Conservation (phyloP, 2,113 vertebrate genomes). For the Pteruthius melanotis region DNA sequence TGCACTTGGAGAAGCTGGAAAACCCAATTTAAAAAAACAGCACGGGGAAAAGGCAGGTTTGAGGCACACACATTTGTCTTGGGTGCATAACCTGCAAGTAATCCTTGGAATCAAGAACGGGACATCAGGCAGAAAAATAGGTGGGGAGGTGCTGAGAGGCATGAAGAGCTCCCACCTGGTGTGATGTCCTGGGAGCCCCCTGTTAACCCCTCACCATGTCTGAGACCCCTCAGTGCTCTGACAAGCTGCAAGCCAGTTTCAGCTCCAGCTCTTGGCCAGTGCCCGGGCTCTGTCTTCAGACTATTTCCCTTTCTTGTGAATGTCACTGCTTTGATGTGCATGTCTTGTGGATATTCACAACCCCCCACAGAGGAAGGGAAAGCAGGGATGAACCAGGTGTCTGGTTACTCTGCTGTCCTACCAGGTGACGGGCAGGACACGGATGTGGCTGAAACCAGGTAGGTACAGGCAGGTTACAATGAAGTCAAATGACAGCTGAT, state of each 20-base stretch:
- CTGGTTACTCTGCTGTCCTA: too few relatives aligned
- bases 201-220: not conserved
- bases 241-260: not conserved
- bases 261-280: not conserved
- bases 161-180: not conserved
- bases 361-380: not conserved
- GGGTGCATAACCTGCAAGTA: not conserved
- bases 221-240: not conserved
- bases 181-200: not conserved
- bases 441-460: not conserved
- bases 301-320: not conserved
- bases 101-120: not conserved
- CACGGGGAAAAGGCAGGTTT: not conserved
- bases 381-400: not conserved
- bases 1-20: not conserved
- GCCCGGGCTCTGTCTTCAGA: not conserved
- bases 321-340: not conserved
- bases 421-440: not conserved
- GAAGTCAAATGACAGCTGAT: not conserved
- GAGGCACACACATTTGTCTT: not conserved
- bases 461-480: not conserved
- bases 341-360: not conserved
- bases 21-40: not conserved
- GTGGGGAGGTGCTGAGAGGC: not conserved
- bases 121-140: not conserved